Evolutionary conservation across 1,140 invertebrate species (phyloP).

Genomic region (Protaetia brevitarsis): DNA sequence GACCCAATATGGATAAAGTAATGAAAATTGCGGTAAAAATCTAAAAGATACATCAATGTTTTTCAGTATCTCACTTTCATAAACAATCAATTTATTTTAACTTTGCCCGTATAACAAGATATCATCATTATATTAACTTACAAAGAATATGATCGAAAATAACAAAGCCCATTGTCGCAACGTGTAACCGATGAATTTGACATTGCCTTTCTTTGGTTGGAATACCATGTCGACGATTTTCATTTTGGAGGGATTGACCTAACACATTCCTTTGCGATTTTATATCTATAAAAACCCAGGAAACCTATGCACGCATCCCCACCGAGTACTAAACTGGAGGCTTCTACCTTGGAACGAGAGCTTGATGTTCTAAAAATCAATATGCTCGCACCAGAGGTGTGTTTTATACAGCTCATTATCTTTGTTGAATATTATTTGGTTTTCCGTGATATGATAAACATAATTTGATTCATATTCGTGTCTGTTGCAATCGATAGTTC

Average conservation of each 20-base stretch:
- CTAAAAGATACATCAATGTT: too few relatives aligned
- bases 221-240: background rate
- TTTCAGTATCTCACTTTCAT: background rate
- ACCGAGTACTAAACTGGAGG: background rate
- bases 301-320: background rate
- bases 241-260: background rate
- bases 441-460: background rate
- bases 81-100: background rate
- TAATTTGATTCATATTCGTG: too few relatives aligned
- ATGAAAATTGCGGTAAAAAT: constrained; percentile 6
- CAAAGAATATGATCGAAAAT: constrained; percentile 7
- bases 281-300: background rate
- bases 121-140: background rate
- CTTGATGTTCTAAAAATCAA: constrained; percentile 7
- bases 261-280: background rate
- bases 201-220: background rate
- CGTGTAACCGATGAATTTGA: background rate
- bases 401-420: background rate
- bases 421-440: background rate
- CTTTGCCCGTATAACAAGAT: background rate
- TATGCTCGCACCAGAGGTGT: background rate
- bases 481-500: too few relatives aligned
- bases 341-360: background rate
- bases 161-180: constrained; percentile 9
- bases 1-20: background rate